Evolutionary conservation across 2,797 vertebrate genomes (phyloP), one percentile per base, ranked within the genome.

Genomic region (Pantherophis alleghaniensis): DNA sequence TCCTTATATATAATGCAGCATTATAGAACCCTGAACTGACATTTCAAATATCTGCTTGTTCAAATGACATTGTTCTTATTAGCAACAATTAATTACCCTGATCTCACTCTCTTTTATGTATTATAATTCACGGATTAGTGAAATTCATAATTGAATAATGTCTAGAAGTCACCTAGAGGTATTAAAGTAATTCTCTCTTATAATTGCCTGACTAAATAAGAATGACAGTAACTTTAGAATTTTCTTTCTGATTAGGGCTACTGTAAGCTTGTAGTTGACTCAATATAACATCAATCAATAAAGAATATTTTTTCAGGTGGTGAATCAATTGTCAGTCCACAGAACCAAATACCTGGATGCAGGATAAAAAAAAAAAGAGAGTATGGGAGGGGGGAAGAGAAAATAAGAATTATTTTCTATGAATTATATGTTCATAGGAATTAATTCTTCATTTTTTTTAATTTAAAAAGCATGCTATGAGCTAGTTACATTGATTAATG

Each of bases 281-380:
- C 95, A 90, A 91, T 94, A 96, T 96, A 97, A 97, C 97, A 97
- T 97, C 97, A 98, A 98, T 98, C 98, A 98, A 98, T 98, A 98
- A 98, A 98, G 97, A 98, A 98, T 98, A 97, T 98, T 98, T 98
- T 98, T 97, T 97, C 96, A 97, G 97, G 96, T 97, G 98, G 97
- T 97, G 98, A 98, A 98, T 98, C 98, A 97, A 97, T 98, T 97
- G 96, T 98, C 97, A 97, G 97, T 97, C 98, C 97, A 97, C 96
- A 97, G 97, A 96, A 96, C 96, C 96, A 96, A 97, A 97, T 97
- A 97, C 95, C 91, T 94, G 92, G 94, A 96, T 94, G 95, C 91
- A 95, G 96, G 96, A 97, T 97, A 98, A 96, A 97, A 98, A 98
- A 98, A 7, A 97, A 97, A 42, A 32, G 22, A 74, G 2, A 9